A percentile compares a stretch with the other conserved stretches of the same genome.
These are phyloP conservation scores for Rhodeus uyekii DNA, from an alignment of 2,797 vertebrate genomes.

Conservation along the genomic window DNA sequence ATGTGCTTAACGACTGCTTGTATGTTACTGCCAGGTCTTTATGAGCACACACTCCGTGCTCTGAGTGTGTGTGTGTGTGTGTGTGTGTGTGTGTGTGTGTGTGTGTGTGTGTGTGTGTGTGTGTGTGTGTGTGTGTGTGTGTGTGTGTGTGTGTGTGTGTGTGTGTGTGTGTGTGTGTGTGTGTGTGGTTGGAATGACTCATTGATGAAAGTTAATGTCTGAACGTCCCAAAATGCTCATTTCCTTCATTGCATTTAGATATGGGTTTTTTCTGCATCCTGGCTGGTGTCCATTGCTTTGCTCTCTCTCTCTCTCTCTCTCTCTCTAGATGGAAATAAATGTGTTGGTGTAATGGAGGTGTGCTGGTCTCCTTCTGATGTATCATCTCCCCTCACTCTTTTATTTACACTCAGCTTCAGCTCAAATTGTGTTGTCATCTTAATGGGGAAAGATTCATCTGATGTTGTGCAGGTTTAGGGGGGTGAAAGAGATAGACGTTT, in stretches of 20 bases:
- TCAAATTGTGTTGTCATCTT: conserved; percentile 84
- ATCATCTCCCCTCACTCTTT: conserved; percentile 83
- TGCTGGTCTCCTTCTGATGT: conserved; percentile 79
- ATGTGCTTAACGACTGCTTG: conserved; percentile 74
- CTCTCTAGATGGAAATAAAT: conserved; percentile 78
- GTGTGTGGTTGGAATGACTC: conserved; percentile 68
- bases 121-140: conserved; percentile 42
- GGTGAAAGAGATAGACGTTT: conserved; percentile 76
- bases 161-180: conserved; percentile 36
- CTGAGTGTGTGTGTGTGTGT: conserved; percentile 48
- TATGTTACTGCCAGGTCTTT: conserved; percentile 75
- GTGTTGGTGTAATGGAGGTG: conserved; percentile 78
- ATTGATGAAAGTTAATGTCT: conserved; percentile 83
- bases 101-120: conserved; percentile 44
- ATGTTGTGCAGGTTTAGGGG: conserved; percentile 76
- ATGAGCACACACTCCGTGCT: conserved; percentile 64
- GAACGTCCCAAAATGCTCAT: conserved; percentile 74
- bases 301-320: conserved; percentile 21
- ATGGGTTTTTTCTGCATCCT: conserved; percentile 13
- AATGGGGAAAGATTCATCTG: conserved; percentile 83
- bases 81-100: conserved; percentile 29
- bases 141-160: conserved; percentile 46
- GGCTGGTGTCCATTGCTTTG: conserved; percentile 43
- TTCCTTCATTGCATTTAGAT: conserved; percentile 60
- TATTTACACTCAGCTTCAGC: conserved; percentile 85